Conservation (phyloP, 2,113 vertebrate genomes). For the Peucedramus taeniatus region DNA sequence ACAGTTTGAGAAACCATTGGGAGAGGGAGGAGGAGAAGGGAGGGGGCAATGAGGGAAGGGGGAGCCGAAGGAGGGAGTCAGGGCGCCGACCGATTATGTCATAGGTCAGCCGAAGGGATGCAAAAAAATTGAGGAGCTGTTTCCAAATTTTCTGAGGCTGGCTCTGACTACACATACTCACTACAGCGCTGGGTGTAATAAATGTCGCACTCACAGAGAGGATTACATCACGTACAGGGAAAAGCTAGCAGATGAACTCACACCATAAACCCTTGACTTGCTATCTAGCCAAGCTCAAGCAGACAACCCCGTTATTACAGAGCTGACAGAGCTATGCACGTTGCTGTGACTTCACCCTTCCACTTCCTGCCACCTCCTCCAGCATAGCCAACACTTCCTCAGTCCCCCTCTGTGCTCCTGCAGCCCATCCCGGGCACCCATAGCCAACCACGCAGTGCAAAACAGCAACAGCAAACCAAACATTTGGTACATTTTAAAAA, state of each 20-base stretch:
- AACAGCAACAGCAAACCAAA: not conserved
- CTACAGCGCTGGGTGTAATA: constrained; percentile 31
- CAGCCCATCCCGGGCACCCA: not conserved
- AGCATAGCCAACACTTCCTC: not conserved
- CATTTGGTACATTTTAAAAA: not conserved
- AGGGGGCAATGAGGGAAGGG: not conserved
- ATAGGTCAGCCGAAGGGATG: constrained; percentile 55
- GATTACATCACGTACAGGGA: constrained; percentile 38
- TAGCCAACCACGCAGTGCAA: accelerated
- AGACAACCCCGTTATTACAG: not conserved
- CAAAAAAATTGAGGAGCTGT: constrained; percentile 13
- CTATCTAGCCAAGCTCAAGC: constrained; percentile 24
- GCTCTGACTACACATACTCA: not conserved
- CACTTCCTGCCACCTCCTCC: not conserved
- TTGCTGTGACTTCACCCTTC: not conserved
- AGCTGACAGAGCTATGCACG: not conserved
- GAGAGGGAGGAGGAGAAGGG: not conserved
- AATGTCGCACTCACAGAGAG: not conserved
- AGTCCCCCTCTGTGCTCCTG: not conserved
- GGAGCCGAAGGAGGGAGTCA: not conserved
- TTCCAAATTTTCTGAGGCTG: constrained; percentile 49
- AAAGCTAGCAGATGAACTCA: constrained; percentile 65
- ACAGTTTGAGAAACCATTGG: constrained; percentile 45
- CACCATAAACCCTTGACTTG: constrained; percentile 36
- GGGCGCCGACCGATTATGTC: constrained; percentile 13